Evolutionary conservation across 2,888 invertebrate species (phyloP).

Genomic region (Trissolcus brochymenae): DNA sequence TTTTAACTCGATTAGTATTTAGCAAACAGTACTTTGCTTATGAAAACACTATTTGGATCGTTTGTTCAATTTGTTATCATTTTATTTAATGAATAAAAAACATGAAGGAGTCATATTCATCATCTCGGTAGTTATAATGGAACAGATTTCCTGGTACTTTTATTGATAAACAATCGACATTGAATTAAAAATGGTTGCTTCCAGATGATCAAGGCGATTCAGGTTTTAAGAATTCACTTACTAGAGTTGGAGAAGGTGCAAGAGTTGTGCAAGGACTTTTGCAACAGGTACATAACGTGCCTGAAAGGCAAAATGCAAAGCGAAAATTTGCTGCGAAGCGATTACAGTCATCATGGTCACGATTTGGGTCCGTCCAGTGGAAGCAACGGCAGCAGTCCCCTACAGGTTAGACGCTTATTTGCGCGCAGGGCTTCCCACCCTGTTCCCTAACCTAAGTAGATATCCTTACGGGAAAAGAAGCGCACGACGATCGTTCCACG

Average conservation of each 20-base stretch:
- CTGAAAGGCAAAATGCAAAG: constrained; percentile 94
- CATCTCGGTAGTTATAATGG: no score
- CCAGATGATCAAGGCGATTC: constrained; percentile 91
- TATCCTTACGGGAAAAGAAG: constrained; percentile 70
- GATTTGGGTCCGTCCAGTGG: constrained; percentile 74
- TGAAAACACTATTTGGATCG: no score
- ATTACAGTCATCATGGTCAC: constrained; percentile 81
- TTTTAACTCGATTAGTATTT: no score
- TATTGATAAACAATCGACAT: no score
- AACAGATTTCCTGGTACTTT: no score
- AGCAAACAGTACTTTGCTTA: no score
- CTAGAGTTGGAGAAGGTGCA: constrained; percentile 95
- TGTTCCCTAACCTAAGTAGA: constrained; percentile 72
- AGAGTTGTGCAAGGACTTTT: constrained; percentile 96
- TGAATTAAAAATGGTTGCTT: constrained; percentile 41
- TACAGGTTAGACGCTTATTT: constrained; percentile 74
- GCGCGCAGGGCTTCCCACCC: constrained; percentile 64
- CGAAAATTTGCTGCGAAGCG: constrained; percentile 88
- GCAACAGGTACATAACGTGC: constrained; percentile 93
- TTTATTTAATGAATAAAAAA: no score
- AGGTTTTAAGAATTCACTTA: constrained; percentile 94
- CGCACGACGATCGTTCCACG: constrained; percentile 61
- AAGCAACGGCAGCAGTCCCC: constrained; percentile 75
- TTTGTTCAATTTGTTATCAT: no score
- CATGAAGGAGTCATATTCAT: no score